Conservation (phyloP, 2,888 invertebrate species). For the Xylophagus ater region DNA sequence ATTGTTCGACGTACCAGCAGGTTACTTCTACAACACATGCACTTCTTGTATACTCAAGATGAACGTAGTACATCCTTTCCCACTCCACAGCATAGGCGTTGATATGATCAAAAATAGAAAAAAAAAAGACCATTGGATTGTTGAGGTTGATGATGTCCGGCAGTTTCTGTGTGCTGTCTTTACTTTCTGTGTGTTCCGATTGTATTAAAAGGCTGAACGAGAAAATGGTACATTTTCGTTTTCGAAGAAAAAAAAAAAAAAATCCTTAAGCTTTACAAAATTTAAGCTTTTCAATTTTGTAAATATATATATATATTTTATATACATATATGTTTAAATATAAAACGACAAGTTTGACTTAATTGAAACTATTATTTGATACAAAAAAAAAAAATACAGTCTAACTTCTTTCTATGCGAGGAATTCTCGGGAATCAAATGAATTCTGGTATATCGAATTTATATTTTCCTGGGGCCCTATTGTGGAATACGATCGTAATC, state of each 20-base stretch:
- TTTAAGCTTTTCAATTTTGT: slow-evolving; percentile 12
- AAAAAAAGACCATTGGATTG: slow-evolving; percentile 8
- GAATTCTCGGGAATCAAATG: too few relatives aligned
- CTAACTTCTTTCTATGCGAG: too few relatives aligned
- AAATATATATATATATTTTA: too few relatives aligned
- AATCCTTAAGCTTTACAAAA: slow-evolving; percentile 11
- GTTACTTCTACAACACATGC: slow-evolving; percentile 14
- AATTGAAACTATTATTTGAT: slow-evolving; percentile 6
- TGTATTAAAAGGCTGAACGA: slow-evolving; percentile 12
- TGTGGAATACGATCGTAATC: too few relatives aligned
- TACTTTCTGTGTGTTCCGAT: slow-evolving; percentile 14
- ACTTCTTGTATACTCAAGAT: slow-evolving; percentile 12
- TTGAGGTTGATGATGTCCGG: slow-evolving; percentile 13
- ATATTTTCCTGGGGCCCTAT: too few relatives aligned
- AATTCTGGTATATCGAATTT: too few relatives aligned
- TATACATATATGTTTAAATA: slow-evolving; percentile 1
- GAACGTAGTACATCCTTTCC: too few relatives aligned
- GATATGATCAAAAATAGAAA: too few relatives aligned
- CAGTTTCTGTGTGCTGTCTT: slow-evolving; percentile 15
- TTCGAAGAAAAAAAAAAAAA: slow-evolving; percentile 18
- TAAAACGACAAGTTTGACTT: slow-evolving; percentile 14
- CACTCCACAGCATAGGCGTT: too few relatives aligned
- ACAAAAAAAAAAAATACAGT: too few relatives aligned
- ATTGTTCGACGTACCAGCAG: slow-evolving; percentile 16
- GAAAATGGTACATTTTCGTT: slow-evolving; percentile 23